Evolutionary conservation across 2,113 vertebrate species (phyloP), one percentile per base, ranked within the genome.

Genomic region (Trachemys scripta): DNA sequence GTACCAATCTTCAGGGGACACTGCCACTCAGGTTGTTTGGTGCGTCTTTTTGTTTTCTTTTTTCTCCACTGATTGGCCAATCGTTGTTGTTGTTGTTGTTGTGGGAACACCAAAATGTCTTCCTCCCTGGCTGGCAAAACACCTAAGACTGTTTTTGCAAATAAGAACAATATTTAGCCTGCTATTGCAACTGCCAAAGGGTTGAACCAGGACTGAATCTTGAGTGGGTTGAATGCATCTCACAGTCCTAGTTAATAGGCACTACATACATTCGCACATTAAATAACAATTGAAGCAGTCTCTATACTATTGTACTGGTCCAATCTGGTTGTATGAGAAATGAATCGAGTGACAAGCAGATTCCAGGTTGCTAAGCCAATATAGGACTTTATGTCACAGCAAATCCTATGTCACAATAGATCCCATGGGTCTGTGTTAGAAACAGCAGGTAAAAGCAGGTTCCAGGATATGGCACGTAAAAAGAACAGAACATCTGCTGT

Each of bases 401-500:
- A 38, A 72, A 72, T 22, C 65, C n/a, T 38, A 10, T 38, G n/a
- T 31, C 59, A 84, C 59, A 69, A 10, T 24, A 84, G 82, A 87
- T 93, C 59, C 87, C 76, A 1, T 14, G 62, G 72, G 69, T 90
- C 57, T 38, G 0, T 1, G 69, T 72, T 54, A 93, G 81, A 94
- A 97, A 35, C 85, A 97, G 92, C 62, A 94, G 84, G 87, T 88
- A 79, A 95, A 92, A 96, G 78, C 80, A 87, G 93, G 85, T 92
- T 94, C 88, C 90, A 81, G 91, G 95, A 96, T 83, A 89, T 88
- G 31, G 94, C 91, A 86, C 78, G 80, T 80, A 96, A 93, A 53
- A 82, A 91, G 91, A 97, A 78, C 78, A 56, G 78, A 96, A 94
- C 97, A 98, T 97, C 96, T 98, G 97, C 93, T 90, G 88, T 85